Base-by-base conservation (phyloP, 2,797 vertebrate genomes). In the Cynodonichthys magdalenae region DNA sequence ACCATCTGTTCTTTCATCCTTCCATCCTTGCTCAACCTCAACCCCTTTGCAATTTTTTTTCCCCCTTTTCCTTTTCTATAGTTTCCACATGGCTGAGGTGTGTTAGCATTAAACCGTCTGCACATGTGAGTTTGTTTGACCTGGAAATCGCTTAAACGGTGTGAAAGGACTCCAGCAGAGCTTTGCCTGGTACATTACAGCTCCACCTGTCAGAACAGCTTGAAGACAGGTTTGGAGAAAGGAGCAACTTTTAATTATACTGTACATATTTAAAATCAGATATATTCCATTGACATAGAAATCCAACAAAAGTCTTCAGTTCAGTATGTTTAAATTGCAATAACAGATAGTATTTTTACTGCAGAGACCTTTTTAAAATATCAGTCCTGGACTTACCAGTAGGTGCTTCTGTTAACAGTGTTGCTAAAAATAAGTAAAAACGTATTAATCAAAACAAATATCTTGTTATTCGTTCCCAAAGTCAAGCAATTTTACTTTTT, bases 141-240 rank as follows among this genome's bases (percentile, higher is more conserved):
- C 71, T 80, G 75, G 71, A 72, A 79, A 77, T 81, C 0, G n/a
- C 61, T 82, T 80, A 69, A 77, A 75, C 0, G 7, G 68, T 75
- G 68, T 84, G 72, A 85, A 81, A 65, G 52, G 20, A 73, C 70
- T 80, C 82, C 65, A 61, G 61, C 77, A 47, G 74, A 61, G 80
- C 52, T 80, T 71, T 24, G 78, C 77, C 84, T 86, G 80, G 60
- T 85, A 82, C 75, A 84, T 82, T 71, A 79, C 75, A 74, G 39
- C 78, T 76, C 59, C 58, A 71, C 80, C 85, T 86, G 82, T 80
- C 73, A 54, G 55, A 55, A 49, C 53, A 49, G 62, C 28, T 45
- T 42, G 20, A 51, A 58, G n/a, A 15, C 45, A 39, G 52, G 42
- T 50, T 55, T 48, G 53, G 44, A 59, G 58, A 41, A 59, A 59